Evolutionary conservation across 2,888 invertebrate species (phyloP).

Genomic region (Phoenoteleia sp.): DNA sequence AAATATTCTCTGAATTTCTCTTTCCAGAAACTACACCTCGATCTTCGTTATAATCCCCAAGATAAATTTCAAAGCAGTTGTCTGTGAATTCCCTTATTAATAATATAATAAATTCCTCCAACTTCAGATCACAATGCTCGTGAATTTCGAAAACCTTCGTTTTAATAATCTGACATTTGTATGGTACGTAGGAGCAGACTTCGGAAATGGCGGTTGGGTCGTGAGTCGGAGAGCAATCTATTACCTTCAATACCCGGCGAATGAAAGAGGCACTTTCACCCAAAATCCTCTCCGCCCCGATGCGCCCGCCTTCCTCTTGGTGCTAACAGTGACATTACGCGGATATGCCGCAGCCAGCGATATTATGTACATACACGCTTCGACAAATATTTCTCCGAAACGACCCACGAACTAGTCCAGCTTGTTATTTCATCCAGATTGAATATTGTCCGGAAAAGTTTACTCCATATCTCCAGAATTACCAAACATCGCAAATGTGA

Average conservation of each 20-base stretch:
- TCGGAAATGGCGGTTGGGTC: not conserved
- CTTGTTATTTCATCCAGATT: conserved; percentile 78
- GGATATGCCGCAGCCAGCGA: conserved; percentile 17
- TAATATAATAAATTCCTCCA: not conserved
- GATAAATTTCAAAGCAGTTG: not conserved
- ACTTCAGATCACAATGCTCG: not conserved
- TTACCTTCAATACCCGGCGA: conserved; percentile 61
- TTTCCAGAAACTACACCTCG: too few species aligned
- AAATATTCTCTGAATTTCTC: too few species aligned
- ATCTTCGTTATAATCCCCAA: not conserved
- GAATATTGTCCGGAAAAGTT: conserved; percentile 80
- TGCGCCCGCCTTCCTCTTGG: conserved; percentile 59
- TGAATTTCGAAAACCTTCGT: not conserved
- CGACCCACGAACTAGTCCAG: conserved; percentile 66
- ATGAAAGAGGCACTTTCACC: conserved; percentile 74
- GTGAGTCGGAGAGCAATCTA: conserved; percentile 64
- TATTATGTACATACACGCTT: conserved; percentile 31
- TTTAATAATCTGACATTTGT: not conserved
- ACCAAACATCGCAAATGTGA: conserved; percentile 41
- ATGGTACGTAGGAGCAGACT: not conserved
- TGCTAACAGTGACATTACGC: conserved; percentile 33
- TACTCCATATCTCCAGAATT: conserved; percentile 54
- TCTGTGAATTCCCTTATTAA: not conserved
- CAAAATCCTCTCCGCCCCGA: conserved; percentile 73
- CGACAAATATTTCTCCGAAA: conserved; percentile 66